Evolutionary conservation across 2,113 vertebrate genomes (phyloP).

Genomic region (Sapajus apella): DNA sequence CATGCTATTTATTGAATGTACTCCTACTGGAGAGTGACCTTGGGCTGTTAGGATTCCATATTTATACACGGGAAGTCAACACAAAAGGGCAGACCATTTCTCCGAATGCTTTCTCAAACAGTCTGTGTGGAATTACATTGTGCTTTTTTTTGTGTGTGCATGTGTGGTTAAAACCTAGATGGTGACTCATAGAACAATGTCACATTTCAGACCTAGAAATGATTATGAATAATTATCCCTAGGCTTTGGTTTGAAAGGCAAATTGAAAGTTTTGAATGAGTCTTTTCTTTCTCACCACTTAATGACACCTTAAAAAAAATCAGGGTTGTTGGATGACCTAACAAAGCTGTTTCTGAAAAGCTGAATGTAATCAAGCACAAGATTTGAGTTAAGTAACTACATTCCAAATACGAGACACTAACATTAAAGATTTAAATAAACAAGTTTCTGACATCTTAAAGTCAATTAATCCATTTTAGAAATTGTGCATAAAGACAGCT

Average conservation of each 20-base stretch:
- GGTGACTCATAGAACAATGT: slow-evolving; percentile 49
- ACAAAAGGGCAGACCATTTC: slow-evolving; percentile 46
- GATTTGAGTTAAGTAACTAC: not conserved
- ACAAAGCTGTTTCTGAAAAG: slow-evolving; percentile 43
- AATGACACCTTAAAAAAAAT: slow-evolving; percentile 32
- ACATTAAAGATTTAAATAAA: not conserved
- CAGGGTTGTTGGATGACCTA: not conserved
- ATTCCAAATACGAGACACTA: slow-evolving; percentile 27
- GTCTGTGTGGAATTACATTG: not conserved
- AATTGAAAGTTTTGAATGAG: slow-evolving; percentile 39
- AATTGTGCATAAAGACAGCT: not conserved
- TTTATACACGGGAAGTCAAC: slow-evolving; percentile 51
- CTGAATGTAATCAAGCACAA: not conserved
- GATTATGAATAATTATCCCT: slow-evolving; percentile 57
- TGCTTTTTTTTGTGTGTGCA: not conserved
- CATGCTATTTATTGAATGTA: slow-evolving; percentile 23
- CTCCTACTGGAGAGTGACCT: slow-evolving; percentile 46
- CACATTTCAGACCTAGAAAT: slow-evolving; percentile 46
- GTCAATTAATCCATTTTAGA: not conserved
- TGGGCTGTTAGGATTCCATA: slow-evolving; percentile 41
- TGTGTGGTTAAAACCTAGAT: slow-evolving; percentile 58
- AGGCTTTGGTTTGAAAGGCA: slow-evolving; percentile 26
- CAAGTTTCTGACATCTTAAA: not conserved
- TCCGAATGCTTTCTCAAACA: slow-evolving; percentile 53
- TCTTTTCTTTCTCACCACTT: slow-evolving; percentile 20